Base-by-base conservation (phyloP, 2,888 invertebrate species). In the Stenotaenia linearis region DNA sequence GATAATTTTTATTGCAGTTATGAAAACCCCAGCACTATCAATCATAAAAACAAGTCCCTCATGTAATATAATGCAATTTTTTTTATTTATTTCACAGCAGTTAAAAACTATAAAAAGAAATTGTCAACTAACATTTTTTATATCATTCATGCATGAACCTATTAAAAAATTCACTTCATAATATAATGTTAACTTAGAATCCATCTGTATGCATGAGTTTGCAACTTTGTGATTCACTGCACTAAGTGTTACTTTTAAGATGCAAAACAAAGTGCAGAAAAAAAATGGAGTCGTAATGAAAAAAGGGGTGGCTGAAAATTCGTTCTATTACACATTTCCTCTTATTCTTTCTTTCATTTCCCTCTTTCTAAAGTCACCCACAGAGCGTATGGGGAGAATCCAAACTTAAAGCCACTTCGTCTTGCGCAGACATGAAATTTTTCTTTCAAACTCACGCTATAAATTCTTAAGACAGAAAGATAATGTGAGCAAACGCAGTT, bases 151-250 rank as follows among this genome's bases (percentile, higher is more conserved):
- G n/a, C 40, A 40, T 40, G 23, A 56, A 56, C 10, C n/a, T 56
- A 56, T 56, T 56, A 56, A 56, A 56, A 21, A 56, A 56, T 56
- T 56, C 56, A 23, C 10, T 23, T 56, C 56, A 23, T 56, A 10
- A n/a, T n/a, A n/a, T n/a, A n/a, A n/a, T 56, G 56, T 56, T 21
- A n/a, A n/a, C n/a, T n/a, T 56, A 56, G 9, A 56, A 18, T 56
- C 21, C 23, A 56, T 56, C 18, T 56, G 56, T 56, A 56, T 56
- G 56, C 56, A 56, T 56, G 56, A 56, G 56, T 18, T 23, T 56
- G 56, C 56, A 56, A 56, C 56, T 56, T 56, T 56, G 56, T 56
- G 56, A 56, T 56, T 56, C 56, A 56, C 56, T 56, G 56, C 56
- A 56, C 56, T 56, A 1, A 56, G 56, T 56, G 56, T 23, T 56